A percentile compares a stretch with the other conserved stretches of the same genome.
phyloP scores from a whole-genome alignment of 1,140 invertebrate species.

The Anastatus disparis region DNA sequence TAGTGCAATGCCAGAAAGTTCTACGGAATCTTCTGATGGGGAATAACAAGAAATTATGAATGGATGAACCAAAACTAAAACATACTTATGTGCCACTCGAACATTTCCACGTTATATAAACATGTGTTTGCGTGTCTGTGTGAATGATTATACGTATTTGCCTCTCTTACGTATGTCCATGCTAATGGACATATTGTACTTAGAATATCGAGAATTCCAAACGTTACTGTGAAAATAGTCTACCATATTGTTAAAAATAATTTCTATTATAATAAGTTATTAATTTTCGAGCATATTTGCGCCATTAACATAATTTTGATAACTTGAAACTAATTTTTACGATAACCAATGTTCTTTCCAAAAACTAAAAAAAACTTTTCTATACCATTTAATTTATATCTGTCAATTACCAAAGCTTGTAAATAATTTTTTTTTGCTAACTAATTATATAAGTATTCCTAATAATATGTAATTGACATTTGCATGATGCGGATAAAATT shows the following conservation, averaged over 20 bases:
- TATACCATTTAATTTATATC: slow-evolving; percentile 20
- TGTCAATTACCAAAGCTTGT: slow-evolving; percentile 36
- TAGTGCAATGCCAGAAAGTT: slow-evolving; percentile 72
- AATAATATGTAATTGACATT: neutral
- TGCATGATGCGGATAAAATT: neutral
- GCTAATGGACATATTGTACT: neutral
- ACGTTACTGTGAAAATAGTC: neutral
- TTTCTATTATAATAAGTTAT: neutral
- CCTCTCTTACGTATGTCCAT: neutral
- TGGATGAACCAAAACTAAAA: neutral
- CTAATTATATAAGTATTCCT: neutral
- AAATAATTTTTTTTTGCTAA: slow-evolving; percentile 32
- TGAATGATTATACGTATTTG: slow-evolving; percentile 2
- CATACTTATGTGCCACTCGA: slow-evolving; percentile 23
- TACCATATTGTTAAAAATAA: no score
- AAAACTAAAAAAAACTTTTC: neutral
- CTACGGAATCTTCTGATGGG: slow-evolving; percentile 66
- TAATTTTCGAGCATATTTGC: neutral
- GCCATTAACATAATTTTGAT: slow-evolving; percentile 9
- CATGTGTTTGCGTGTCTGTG: neutral
- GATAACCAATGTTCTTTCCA: neutral
- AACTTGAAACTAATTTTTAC: slow-evolving; percentile 4
- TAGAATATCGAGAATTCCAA: neutral
- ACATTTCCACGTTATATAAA: neutral
- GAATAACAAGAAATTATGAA: slow-evolving; percentile 54